Evolutionary conservation across 2,888 invertebrate species (phyloP), one percentile per base, ranked within the genome.

Genomic region (Operophtera brumata): DNA sequence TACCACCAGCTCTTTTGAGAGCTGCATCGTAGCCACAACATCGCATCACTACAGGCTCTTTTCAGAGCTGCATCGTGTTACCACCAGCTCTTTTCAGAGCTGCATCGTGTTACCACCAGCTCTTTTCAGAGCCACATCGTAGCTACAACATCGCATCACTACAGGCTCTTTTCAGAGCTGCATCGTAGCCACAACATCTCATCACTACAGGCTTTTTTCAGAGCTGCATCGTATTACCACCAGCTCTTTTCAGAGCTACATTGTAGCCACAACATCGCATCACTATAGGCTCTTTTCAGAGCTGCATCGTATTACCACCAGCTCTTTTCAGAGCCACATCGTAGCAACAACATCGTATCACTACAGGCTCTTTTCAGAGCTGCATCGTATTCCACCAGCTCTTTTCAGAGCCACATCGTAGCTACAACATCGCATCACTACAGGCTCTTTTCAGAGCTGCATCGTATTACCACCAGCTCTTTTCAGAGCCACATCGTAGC

Each of bases 401-500:
- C 20, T 39, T 39, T 20, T 39, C 39, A 39, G 39, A 20, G 39
- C 39, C 43, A 6, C 14, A 6, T 14, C 14, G 6, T 10, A 14
- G 14, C 32, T 32, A 32, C 43, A 30, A 10, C 13, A 32, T 40
- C 12, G 0, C 11, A 26, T 36, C 11, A 12, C 32, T 40, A 34
- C 10, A 20, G 12, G 36, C 12, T 36, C 36, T 36, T 36, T 36
- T 36, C 28, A 28, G 28, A 28, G 28, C 28, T 6, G 1, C 28
- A 28, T 28, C 28, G 28, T 9, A 28, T 12, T 4, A 36, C 36
- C 20, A 25, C 39, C 11, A 13, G 48, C 13, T 14, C 48, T 48
- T 48, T n/a, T 43, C 42, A 43, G 49, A 37, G 49, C 36, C 11
- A 6, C 43, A 37, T 12, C 28, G 35, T 13, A 8, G 14, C 48